A percentile compares a stretch with the other conserved stretches of the same genome.
Evolutionary conservation across 1,140 invertebrate genomes (phyloP).

Genomic region (Melipona quadrifasciata): DNA sequence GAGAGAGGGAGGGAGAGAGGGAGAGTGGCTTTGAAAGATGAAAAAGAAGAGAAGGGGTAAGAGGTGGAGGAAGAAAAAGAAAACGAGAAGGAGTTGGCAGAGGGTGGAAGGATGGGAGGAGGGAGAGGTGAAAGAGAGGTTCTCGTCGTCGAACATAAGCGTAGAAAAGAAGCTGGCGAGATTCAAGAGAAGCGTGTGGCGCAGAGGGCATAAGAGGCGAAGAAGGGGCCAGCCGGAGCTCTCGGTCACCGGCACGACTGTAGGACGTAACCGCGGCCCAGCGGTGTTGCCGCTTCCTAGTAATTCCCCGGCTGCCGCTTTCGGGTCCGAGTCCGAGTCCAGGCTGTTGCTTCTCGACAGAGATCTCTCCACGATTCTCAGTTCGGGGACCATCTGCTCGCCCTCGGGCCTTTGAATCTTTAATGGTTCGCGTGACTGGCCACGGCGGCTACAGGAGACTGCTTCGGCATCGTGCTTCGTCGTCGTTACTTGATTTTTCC

Average conservation of each 20-base stretch:
- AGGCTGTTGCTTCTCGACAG: constrained; percentile 36
- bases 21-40: constrained; percentile 4
- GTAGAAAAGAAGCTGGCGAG: constrained; percentile 38
- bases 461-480: constrained; percentile 14
- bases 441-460: constrained; percentile 66
- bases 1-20: background rate
- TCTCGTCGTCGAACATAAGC: constrained; percentile 25
- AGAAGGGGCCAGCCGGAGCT: constrained; percentile 22
- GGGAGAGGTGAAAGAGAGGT: background rate
- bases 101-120: background rate
- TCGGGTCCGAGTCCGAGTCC: constrained; percentile 32
- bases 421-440: constrained; percentile 81
- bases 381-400: constrained; percentile 78
- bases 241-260: constrained; percentile 52
- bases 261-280: constrained; percentile 33
- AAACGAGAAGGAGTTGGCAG: background rate
- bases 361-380: constrained; percentile 15
- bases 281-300: constrained; percentile 46
- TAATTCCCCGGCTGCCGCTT: constrained; percentile 22
- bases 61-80: background rate
- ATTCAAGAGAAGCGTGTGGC: constrained; percentile 5
- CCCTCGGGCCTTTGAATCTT: constrained; percentile 80
- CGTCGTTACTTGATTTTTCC: background rate
- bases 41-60: constrained; percentile 1
- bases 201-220: background rate